These are phyloP conservation scores for Clarias platycephalus DNA, from an alignment of 2,797 vertebrate species.

Conservation along the genomic window DNA sequence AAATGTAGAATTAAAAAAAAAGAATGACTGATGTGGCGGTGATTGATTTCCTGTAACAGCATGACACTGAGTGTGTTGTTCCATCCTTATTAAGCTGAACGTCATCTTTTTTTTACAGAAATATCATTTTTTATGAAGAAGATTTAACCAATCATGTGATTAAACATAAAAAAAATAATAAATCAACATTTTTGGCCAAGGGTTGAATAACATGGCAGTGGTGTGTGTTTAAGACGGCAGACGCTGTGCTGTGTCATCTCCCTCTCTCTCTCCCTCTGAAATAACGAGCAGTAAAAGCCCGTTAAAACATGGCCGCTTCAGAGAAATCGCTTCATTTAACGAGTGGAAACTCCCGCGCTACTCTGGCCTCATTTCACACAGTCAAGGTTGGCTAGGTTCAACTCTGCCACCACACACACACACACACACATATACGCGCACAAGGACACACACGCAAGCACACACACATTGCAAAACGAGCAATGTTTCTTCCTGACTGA, in stretches of 20 bases:
- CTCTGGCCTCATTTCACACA: slow-evolving; percentile 29
- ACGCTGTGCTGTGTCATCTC: neutral
- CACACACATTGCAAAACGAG: neutral
- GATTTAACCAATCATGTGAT: neutral
- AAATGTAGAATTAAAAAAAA: neutral
- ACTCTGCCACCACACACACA: neutral
- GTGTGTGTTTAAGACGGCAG: neutral
- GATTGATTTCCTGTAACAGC: neutral
- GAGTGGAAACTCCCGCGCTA: slow-evolving; percentile 62
- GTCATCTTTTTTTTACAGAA: neutral
- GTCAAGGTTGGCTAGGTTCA: slow-evolving; percentile 8
- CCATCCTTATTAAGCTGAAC: neutral
- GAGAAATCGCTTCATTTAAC: slow-evolving; percentile 61
- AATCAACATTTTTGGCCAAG: neutral
- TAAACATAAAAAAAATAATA: neutral
- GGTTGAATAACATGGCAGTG: neutral
- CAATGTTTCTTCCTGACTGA: neutral
- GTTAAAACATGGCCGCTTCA: neutral
- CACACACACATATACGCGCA: neutral
- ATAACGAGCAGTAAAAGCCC: slow-evolving; percentile 4
- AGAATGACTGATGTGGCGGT: neutral
- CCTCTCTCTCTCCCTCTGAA: too few species aligned
- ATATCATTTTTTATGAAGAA: neutral
- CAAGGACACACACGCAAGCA: neutral
- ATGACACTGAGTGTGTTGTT: neutral